Evolutionary conservation across 2,797 vertebrate species (phyloP).

Genomic region (Eulemur rubriventer): DNA sequence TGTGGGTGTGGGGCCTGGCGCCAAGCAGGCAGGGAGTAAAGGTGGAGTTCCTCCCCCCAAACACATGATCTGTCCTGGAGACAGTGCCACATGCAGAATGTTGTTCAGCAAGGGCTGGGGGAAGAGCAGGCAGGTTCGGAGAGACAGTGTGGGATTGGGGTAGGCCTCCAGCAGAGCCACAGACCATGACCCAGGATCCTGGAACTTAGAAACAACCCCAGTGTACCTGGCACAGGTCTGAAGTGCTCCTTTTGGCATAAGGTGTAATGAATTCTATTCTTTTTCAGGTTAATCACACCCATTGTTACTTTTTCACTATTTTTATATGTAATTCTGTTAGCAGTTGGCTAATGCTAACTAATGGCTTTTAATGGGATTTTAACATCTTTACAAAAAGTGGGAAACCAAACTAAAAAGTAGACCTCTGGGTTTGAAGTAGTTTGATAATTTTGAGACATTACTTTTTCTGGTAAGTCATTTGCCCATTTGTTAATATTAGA

Average conservation of each 20-base stretch:
- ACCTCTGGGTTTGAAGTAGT: background rate
- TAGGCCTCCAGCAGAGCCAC: background rate
- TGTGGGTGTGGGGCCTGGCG: background rate
- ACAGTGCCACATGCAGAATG: background rate
- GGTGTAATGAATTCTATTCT: background rate
- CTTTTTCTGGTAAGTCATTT: background rate
- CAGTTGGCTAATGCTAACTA: background rate
- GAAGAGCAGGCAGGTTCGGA: background rate
- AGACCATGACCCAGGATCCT: background rate
- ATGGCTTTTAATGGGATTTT: slow-evolving; percentile 28
- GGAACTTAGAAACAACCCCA: background rate
- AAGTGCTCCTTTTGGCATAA: background rate
- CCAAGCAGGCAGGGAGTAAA: background rate
- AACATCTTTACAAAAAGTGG: slow-evolving; percentile 21
- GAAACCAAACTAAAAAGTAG: background rate
- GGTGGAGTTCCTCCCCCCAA: background rate
- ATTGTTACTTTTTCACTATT: background rate
- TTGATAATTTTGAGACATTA: background rate
- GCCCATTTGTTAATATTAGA: background rate
- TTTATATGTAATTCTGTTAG: background rate
- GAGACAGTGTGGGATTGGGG: background rate
- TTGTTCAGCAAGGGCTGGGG: background rate
- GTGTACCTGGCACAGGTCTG: background rate
- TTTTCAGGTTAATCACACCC: background rate
- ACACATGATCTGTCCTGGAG: background rate